A percentile compares a stretch with the other conserved stretches of the same genome.
Conservation (phyloP, 2,797 vertebrate genomes). For the Myiotriccus ornatus region DNA sequence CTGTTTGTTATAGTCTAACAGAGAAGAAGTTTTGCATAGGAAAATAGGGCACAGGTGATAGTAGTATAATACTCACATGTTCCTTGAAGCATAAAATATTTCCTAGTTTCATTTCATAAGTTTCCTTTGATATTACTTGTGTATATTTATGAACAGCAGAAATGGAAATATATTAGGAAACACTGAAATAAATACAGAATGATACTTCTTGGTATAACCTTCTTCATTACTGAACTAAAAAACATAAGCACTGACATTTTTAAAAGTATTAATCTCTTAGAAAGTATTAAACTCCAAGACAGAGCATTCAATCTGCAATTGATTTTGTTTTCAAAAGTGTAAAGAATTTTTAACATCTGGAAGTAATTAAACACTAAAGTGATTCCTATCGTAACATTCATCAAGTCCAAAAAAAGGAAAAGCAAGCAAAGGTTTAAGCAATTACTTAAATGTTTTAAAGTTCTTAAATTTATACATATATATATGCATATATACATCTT, state of each 20-base stretch:
- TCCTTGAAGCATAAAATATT: not conserved
- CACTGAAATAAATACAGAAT: not conserved
- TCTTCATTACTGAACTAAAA: not conserved
- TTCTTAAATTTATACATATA: not conserved
- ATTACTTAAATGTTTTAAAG: not conserved
- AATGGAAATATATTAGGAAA: not conserved
- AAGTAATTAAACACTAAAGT: not conserved
- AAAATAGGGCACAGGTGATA: not conserved
- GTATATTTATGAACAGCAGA: not conserved
- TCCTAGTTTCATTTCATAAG: not conserved
- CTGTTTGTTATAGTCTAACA: not conserved
- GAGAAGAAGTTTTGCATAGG: not conserved
- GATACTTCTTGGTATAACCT: not conserved
- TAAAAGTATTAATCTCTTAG: not conserved
- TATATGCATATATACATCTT: not conserved
- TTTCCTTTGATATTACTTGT: not conserved
- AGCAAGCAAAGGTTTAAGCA: not conserved
- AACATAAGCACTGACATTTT: not conserved
- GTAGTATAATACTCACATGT: not conserved
- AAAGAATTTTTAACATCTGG: not conserved
- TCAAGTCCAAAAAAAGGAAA: not conserved
- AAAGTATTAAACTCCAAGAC: not conserved
- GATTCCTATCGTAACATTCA: not conserved
- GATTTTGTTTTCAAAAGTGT: not conserved
- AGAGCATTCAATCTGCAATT: not conserved